Conservation (phyloP, 2,888 invertebrate species). For the Lucinisca nassula region DNA sequence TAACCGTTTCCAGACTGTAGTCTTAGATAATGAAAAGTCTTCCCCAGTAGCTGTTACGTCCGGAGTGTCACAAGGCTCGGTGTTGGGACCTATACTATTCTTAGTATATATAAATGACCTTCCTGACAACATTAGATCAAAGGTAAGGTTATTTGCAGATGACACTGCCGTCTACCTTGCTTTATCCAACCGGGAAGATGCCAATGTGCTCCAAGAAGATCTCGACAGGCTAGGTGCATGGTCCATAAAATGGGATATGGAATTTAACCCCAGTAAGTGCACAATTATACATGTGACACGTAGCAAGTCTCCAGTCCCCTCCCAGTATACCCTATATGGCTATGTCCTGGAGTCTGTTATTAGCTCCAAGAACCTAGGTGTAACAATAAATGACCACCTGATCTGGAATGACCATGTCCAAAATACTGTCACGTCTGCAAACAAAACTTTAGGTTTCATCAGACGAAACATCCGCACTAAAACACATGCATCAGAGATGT, state of each 20-base stretch:
- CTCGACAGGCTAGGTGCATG: neutral
- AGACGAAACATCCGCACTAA: neutral
- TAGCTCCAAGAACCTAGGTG: neutral
- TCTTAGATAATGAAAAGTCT: neutral
- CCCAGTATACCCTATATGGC: neutral
- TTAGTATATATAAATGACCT: constrained; percentile 33
- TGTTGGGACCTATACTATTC: constrained; percentile 32
- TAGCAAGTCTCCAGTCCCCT: neutral
- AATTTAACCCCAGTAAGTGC: constrained; percentile 28
- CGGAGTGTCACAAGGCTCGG: constrained; percentile 33
- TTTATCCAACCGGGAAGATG: neutral
- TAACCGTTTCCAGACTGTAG: neutral
- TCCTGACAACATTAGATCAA: neutral
- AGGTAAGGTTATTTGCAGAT: constrained; percentile 34
- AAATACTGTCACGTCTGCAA: neutral
- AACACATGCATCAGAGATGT: neutral
- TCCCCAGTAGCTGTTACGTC: neutral
- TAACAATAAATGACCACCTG: neutral
- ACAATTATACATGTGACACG: constrained; percentile 5
- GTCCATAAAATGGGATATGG: constrained; percentile 26
- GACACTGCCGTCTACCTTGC: constrained; percentile 14
- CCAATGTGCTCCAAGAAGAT: neutral
- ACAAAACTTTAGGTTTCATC: neutral
- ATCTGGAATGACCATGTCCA: neutral
- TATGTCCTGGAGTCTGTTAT: neutral